Conservation (phyloP, 2,888 invertebrate species). For the Andrena bicolor region DNA sequence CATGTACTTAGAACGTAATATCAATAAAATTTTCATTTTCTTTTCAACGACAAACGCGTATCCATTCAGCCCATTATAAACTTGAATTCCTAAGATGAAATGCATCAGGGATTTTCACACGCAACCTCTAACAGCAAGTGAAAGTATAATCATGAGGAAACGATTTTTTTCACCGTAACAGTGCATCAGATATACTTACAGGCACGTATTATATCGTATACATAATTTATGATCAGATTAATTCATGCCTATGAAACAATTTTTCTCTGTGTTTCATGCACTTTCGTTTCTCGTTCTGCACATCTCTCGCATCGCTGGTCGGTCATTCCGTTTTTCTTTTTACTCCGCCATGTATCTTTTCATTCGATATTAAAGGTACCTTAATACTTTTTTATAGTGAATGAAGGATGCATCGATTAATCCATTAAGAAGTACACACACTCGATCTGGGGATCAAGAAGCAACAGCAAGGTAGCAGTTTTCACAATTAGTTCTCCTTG, state of each 20-base stretch:
- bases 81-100: slow-evolving; percentile 12
- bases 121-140: slow-evolving; percentile 17
- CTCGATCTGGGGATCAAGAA: too few relatives aligned
- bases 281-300: slow-evolving; percentile 35
- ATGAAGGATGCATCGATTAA: too few relatives aligned
- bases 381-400: too few relatives aligned
- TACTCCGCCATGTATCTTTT: background rate
- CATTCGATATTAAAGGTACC: background rate
- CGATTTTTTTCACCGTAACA: slow-evolving; percentile 18
- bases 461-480: too few relatives aligned
- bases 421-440: too few relatives aligned
- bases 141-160: slow-evolving; percentile 38
- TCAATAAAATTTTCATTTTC: too few relatives aligned
- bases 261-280: slow-evolving; percentile 3
- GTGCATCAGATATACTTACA: slow-evolving; percentile 27
- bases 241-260: slow-evolving; percentile 3
- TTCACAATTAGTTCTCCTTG: too few relatives aligned
- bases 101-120: slow-evolving; percentile 18
- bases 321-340: background rate
- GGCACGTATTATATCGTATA: slow-evolving; percentile 19
- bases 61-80: background rate
- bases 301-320: too few relatives aligned
- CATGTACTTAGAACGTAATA: too few relatives aligned
- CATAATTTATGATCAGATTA: slow-evolving; percentile 36
- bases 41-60: background rate